Conservation (phyloP, 2,113 vertebrate genomes). For the Campylomormyrus numenius region DNA sequence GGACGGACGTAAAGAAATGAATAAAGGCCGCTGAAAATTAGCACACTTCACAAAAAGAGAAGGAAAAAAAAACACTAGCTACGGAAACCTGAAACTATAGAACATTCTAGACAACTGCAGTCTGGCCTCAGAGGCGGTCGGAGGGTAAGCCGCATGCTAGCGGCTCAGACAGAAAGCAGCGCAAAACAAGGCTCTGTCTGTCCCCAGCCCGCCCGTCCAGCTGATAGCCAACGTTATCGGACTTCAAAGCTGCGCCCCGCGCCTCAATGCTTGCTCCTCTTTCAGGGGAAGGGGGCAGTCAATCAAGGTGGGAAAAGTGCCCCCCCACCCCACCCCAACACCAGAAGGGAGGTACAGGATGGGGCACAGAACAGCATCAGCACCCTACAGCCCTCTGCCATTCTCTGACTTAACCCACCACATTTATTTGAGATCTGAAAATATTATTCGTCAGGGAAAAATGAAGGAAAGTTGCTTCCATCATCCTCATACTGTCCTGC, state of each 20-base stretch:
- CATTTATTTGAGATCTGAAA: neutral
- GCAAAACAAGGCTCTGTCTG: constrained; percentile 53
- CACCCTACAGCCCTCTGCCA: constrained; percentile 11
- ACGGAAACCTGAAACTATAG: neutral
- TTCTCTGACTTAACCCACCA: constrained; percentile 14
- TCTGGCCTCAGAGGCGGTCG: neutral
- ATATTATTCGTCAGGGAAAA: constrained; percentile 32
- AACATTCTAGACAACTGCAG: neutral
- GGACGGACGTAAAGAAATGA: neutral
- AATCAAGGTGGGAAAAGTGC: constrained; percentile 18
- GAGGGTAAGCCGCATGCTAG: constrained; percentile 21
- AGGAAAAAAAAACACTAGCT: neutral
- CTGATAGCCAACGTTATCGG: constrained; percentile 51
- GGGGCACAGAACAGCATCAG: constrained; percentile 17
- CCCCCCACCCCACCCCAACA: constrained; percentile 13
- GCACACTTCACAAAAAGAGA: neutral
- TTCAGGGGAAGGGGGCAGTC: constrained; percentile 30
- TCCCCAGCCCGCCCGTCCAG: constrained; percentile 55
- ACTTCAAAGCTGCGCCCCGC: constrained; percentile 55
- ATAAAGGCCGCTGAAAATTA: neutral
- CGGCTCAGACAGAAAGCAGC: constrained; percentile 38
- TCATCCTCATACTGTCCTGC: constrained; percentile 54
- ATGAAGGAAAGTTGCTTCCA: constrained; percentile 43
- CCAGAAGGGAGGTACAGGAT: neutral
- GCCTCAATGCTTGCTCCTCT: constrained; percentile 45